Evolutionary conservation across 2,888 invertebrate species (phyloP).

Genomic region (Steromphala cineraria): DNA sequence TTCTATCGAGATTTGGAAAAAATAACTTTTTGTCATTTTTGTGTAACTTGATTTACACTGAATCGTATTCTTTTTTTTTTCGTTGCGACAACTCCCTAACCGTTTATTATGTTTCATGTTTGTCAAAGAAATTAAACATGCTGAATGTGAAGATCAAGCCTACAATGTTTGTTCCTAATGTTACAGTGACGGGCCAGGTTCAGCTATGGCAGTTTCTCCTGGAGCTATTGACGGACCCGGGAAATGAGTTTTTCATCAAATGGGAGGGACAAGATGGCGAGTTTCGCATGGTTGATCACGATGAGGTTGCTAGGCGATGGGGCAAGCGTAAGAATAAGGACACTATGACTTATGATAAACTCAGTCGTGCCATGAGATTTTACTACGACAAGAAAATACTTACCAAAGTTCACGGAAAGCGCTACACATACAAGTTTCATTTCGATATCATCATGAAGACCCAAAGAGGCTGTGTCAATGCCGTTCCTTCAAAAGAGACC

Average conservation of each 20-base stretch:
- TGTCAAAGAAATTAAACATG: no score
- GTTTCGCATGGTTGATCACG: constrained; percentile 70
- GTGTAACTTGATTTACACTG: no score
- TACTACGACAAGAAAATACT: constrained; percentile 75
- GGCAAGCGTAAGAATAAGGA: constrained; percentile 70
- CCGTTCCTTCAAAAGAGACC: background rate
- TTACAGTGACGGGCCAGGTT: constrained; percentile 85
- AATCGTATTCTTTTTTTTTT: no score
- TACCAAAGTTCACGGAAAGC: constrained; percentile 70
- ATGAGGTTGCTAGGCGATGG: constrained; percentile 69
- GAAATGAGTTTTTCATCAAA: constrained; percentile 56
- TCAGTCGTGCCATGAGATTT: constrained; percentile 72
- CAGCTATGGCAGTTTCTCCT: constrained; percentile 99
- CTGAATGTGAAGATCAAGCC: no score
- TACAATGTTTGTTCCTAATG: background rate
- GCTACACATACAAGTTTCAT: constrained; percentile 71
- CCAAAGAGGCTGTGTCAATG: background rate
- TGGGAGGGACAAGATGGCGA: constrained; percentile 70
- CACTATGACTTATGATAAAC: constrained; percentile 65
- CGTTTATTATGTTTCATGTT: no score
- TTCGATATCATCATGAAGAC: constrained; percentile 46
- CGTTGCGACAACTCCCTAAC: no score
- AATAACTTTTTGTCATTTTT: no score
- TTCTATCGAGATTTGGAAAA: no score
- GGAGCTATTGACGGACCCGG: constrained; percentile 91